Evolutionary conservation across 2,888 invertebrate genomes (phyloP), one percentile per base, ranked within the genome.

Genomic region (Stenchaetothrips biformis): DNA sequence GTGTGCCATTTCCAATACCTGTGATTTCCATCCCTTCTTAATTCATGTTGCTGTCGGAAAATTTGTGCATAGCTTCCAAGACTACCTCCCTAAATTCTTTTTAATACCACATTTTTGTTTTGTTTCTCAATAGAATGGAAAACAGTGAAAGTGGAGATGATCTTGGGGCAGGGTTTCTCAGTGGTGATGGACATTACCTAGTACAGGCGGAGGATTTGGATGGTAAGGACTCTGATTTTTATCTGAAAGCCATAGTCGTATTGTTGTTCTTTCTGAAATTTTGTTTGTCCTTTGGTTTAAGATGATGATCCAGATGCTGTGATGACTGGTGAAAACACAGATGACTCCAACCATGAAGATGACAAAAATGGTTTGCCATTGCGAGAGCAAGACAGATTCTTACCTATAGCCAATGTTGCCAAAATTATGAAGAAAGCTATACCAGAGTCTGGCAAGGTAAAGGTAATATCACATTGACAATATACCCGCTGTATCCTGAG

Each of bases 351-450:
- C 84, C 91, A 91, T 83, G 93, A 93, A 83, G 92, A 93, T 81
- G 90, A 89, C 83, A 93, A 93, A 83, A 82, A 88, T 18, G 90
- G 91, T 79, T 90, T 89, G 79, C 94, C 94, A 37, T 87, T 96
- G 21, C 88, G 96, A 25, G 96, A 96, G 86, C 96, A 99, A 88
- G 99, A 99, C 86, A 91, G 99, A 82, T 99, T 99, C 87, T 88
- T 99, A 80, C 99, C 99, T 0, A 99, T 99, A 84, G 99, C 99
- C 16, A 99, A 99, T 88, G 97, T 99, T 79, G 97, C 98, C 0
- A 95, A 99, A 88, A 98, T 99, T 80, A 99, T 99, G 99, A 99
- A 99, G 87, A 92, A 95, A 85, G 95, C 97, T 2, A 96, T 99
- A 83, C 99, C 99, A 16, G 94, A 95, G 82, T 93, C 94, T 85